These are phyloP conservation scores for Lanius ludovicianus DNA, from an alignment of 2,113 vertebrate species.

Conservation along the genomic window DNA sequence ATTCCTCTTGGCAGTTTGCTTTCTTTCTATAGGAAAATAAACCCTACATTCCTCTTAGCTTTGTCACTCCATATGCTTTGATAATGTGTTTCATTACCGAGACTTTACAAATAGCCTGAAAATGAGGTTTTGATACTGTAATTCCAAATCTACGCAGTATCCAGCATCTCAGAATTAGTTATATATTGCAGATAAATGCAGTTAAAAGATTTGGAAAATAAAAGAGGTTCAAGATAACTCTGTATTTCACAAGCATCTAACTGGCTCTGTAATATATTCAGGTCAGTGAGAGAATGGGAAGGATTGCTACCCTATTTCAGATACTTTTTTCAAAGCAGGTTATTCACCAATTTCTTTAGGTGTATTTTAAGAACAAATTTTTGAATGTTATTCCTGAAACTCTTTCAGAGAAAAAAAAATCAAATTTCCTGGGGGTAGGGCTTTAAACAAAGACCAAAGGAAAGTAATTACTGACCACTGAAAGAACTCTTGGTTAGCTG, in stretches of 20 bases:
- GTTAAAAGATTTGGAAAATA: neutral
- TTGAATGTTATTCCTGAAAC: neutral
- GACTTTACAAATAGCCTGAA: conserved; percentile 27
- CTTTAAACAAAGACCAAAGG: neutral
- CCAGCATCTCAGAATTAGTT: neutral
- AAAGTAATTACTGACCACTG: neutral
- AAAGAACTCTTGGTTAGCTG: neutral
- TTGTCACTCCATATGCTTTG: neutral
- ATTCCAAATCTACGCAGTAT: neutral
- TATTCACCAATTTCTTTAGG: neutral
- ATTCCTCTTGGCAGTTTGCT: neutral
- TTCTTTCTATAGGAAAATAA: neutral
- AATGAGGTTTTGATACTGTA: neutral
- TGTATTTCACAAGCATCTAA: neutral
- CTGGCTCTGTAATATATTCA: neutral
- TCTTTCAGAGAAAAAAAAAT: neutral
- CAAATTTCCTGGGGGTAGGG: accelerated
- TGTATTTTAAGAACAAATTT: neutral
- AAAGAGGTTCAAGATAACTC: neutral
- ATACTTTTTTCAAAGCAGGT: neutral
- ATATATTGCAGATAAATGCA: neutral
- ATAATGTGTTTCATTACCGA: neutral
- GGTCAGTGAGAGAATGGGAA: neutral
- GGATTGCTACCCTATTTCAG: neutral
- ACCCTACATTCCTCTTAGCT: neutral